Base-by-base conservation (phyloP, 2,113 vertebrate genomes). In the Chiloscyllium plagiosum region DNA sequence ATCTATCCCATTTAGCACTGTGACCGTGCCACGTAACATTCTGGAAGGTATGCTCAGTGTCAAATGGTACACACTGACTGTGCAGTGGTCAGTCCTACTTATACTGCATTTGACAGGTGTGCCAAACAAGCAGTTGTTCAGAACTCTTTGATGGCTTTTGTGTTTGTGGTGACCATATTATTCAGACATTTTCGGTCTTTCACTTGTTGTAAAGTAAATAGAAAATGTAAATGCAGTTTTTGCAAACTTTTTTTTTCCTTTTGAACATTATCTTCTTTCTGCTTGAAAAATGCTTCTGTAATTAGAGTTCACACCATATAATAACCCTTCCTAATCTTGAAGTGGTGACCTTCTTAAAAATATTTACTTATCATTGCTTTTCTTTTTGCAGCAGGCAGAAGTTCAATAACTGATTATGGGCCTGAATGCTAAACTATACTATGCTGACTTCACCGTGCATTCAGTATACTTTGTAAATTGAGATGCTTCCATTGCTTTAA, bases 401-500 rank as follows among this genome's bases (percentile, higher is more conserved):
- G 95, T 68, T 96, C 97, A 96, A 97, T 97, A 97, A 96, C 96
- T 96, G 96, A 96, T 98, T 97, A 98, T 97, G 97, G 97, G 97
- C 97, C 97, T 97, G 97, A 96, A 96, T 97, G 96, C 97, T 96
- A 97, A 97, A 70, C 96, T 97, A 96, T 97, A 96, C 90, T 97
- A 96, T 96, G 96, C 97, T 97, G 96, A 97, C 96, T 97, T 89
- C 96, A 96, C 97, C 96, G 95, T 97, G 97, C 97, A 96, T 97
- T 97, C 97, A 97, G 97, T 97, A 96, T 97, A 97, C 97, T 97
- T 97, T 97, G 96, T 97, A 98, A 97, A 97, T 97, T 97, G 96
- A 97, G 97, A 98, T 97, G 96, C 96, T 97, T 97, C 97, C 96
- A 97, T 97, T 97, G 98, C 96, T 97, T 97, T 97, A 97, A 96